A percentile compares a stretch with the other conserved stretches of the same genome.
These are phyloP conservation scores for Sardina pilchardus DNA, from an alignment of 2,113 vertebrate species.

Conservation along the genomic window DNA sequence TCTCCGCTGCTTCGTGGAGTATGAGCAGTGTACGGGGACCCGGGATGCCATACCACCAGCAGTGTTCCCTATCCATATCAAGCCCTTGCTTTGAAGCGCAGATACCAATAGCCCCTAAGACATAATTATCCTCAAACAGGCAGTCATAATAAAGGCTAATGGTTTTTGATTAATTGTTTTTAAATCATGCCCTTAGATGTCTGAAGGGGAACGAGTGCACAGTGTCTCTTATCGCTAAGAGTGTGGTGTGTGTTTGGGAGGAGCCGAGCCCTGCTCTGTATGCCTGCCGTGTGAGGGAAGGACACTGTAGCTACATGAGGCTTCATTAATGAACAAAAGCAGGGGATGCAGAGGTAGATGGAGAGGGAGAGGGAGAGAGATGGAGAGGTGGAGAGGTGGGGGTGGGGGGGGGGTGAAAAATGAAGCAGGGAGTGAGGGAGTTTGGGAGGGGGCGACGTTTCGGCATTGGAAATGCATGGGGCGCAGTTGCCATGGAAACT, in stretches of 20 bases:
- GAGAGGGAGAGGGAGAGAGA: background rate
- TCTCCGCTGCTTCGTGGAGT: background rate
- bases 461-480: constrained; percentile 44
- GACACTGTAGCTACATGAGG: background rate
- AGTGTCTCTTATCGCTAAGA: background rate
- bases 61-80: background rate
- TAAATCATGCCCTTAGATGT: background rate
- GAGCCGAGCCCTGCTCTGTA: background rate
- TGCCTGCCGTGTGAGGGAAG: background rate
- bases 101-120: background rate
- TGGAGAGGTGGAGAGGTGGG: background rate
- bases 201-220: background rate
- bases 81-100: background rate
- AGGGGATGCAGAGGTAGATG: background rate
- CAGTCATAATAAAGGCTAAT: background rate
- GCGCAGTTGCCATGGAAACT: constrained; percentile 63
- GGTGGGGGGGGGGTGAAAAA: constrained; percentile 12
- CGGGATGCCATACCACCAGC: background rate
- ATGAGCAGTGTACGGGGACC: background rate
- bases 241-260: background rate
- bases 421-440: constrained; percentile 12
- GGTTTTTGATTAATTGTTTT: background rate
- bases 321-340: background rate
- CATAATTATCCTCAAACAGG: background rate
- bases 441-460: constrained; percentile 25